Evolutionary conservation across 2,888 invertebrate genomes (phyloP), one percentile per base, ranked within the genome.

Genomic region (Crioceris asparagi): DNA sequence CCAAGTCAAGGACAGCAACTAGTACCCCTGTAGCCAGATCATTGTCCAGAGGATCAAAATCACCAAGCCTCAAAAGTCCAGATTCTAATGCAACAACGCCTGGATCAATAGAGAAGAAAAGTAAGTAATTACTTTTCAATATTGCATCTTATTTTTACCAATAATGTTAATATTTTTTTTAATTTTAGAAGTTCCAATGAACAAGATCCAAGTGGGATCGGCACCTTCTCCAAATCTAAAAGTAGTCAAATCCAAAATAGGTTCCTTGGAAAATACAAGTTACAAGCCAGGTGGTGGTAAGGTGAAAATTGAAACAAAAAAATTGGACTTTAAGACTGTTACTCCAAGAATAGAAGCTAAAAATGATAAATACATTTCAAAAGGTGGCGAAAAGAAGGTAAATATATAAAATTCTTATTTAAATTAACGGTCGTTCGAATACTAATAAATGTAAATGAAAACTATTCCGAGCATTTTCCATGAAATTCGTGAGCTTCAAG

Each of bases 141-240:
- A n/a, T n/a, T n/a, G n/a, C n/a, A n/a, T n/a, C n/a, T n/a, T n/a
- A n/a, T n/a, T n/a, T n/a, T n/a, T n/a, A n/a, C n/a, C n/a, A n/a
- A n/a, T n/a, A n/a, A n/a, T n/a, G n/a, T n/a, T n/a, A n/a, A n/a
- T n/a, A n/a, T n/a, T n/a, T n/a, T n/a, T 17, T 23, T 39, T 30
- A 32, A 33, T 44, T 48, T 14, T 65, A 83, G 79, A 81, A 75
- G 69, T 91, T 56, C 87, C 91, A 48, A 91, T 91, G 86, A 92
- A 91, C 64, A 91, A 90, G 70, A 68, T 90, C 44, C 87, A 90
- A 73, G 90, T 90, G 32, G 92, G 93, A 35, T 79, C 84, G 52
- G 86, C 86, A 38, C 90, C 91, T 39, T 91, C 90, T 37, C 93
- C 91, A 17, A 92, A 92, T 64, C 72, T 90, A 54, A 92, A 91